Base-by-base conservation (phyloP, 2,888 invertebrate species). In the Abrostola triplasia region DNA sequence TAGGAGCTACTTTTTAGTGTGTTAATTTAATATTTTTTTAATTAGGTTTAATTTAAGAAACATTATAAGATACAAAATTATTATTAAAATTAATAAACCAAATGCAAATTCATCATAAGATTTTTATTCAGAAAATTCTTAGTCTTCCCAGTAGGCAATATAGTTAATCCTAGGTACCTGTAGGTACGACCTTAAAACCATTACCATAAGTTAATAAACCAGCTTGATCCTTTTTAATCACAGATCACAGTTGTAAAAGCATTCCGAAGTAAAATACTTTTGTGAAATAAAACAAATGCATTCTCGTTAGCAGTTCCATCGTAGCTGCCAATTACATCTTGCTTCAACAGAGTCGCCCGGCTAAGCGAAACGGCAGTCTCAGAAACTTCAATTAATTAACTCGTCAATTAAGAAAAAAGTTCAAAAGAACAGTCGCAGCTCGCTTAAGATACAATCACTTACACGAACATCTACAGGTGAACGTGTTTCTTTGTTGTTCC, bases 381-480 rank as follows among this genome's bases (percentile, higher is more conserved):
- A 79, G 63, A 70, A 84, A 82, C 71, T 83, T 79, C 80, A 72
- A 83, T 83, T 83, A 86, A 85, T 85, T 85, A 82, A 80, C 74
- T 81, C 78, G 76, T 77, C 77, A 76, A 73, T 69, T 63, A 64
- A 67, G 66, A 78, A 77, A 77, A 76, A 69, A 54, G 70, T 69
- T 55, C 58, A 73, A 72, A 70, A 67, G 49, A 57, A 56, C 49
- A 69, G 59, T 79, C 64, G 35, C 48, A 36, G 24, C 35, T 65
- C 57, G 52, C 47, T 61, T 58, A 55, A 54, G 62, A 52, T 63
- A 59, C 40, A 61, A 59, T 59, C 60, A 60, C 60, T 72, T 67
- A 54, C 59, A 42, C 41, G 41, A 55, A 49, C 58, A 37, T 38
- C 35, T 48, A 51, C 11, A 8, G 13, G 48, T 37, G 7, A 42